Conservation (phyloP, 2,113 vertebrate species). For the Podilymbus podiceps region DNA sequence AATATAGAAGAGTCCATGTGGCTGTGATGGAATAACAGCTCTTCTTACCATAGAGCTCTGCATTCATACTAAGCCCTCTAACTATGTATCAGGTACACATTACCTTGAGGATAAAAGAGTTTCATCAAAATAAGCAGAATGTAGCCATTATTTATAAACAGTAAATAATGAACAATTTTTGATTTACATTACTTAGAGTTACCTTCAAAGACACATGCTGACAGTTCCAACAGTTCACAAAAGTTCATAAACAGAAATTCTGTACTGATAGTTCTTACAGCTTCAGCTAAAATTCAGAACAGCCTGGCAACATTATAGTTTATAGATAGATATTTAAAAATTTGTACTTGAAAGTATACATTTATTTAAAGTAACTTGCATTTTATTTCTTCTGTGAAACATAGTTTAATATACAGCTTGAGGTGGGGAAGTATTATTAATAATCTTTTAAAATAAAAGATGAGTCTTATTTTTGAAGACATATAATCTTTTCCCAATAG, state of each 20-base stretch:
- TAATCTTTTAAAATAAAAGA: neutral
- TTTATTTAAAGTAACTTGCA: neutral
- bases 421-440: neutral
- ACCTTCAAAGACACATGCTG: neutral
- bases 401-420: neutral
- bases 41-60: neutral
- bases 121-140: neutral
- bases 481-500: neutral
- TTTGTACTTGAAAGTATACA: neutral
- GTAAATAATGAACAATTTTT: neutral
- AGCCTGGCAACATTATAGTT: neutral
- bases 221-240: neutral
- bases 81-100: neutral
- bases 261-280: neutral
- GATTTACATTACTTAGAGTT: conserved; percentile 13
- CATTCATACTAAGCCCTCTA: neutral
- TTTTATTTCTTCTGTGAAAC: neutral
- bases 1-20: neutral
- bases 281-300: neutral
- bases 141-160: neutral
- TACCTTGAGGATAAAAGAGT: neutral
- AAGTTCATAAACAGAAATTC: conserved; percentile 12
- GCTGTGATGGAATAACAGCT: neutral
- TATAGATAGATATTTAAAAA: neutral
- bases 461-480: neutral